phyloP scores from a whole-genome alignment of 1,140 invertebrate species.

The Pristionchus pacificus region DNA sequence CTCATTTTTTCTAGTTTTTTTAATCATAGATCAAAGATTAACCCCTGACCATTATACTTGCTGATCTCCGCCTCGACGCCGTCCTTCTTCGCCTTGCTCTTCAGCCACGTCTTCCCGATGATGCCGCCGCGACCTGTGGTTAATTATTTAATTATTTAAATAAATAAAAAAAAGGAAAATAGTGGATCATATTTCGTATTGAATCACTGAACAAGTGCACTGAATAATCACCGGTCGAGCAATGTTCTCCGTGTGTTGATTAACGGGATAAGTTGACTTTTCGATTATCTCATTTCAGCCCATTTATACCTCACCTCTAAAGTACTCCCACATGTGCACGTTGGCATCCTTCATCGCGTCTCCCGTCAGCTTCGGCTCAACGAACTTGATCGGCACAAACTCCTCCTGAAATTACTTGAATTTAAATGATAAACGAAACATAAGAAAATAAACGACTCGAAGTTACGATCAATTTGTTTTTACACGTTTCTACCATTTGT shows the following conservation, averaged over 20 bases:
- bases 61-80: slow-evolving; percentile 79
- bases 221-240: not conserved
- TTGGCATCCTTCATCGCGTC: not conserved
- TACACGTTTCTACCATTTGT: no score
- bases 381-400: slow-evolving; percentile 19
- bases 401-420: slow-evolving; percentile 3
- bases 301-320: not conserved
- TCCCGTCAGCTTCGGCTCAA: slow-evolving; percentile 12
- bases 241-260: no score
- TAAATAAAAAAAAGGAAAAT: no score
- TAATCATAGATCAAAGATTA: no score
- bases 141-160: no score
- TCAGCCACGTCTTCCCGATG: slow-evolving; percentile 77
- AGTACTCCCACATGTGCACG: not conserved
- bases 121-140: slow-evolving; percentile 67
- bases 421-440: no score
- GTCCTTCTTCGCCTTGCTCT: slow-evolving; percentile 88
- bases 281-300: not conserved
- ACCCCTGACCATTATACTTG: slow-evolving; percentile 90
- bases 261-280: not conserved
- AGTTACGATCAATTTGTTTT: no score
- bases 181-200: slow-evolving; percentile 72
- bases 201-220: not conserved
- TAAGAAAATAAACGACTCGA: no score
- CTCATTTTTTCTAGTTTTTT: no score